Conservation (phyloP, 2,113 vertebrate genomes). For the Phalacrocorax brasilianus region DNA sequence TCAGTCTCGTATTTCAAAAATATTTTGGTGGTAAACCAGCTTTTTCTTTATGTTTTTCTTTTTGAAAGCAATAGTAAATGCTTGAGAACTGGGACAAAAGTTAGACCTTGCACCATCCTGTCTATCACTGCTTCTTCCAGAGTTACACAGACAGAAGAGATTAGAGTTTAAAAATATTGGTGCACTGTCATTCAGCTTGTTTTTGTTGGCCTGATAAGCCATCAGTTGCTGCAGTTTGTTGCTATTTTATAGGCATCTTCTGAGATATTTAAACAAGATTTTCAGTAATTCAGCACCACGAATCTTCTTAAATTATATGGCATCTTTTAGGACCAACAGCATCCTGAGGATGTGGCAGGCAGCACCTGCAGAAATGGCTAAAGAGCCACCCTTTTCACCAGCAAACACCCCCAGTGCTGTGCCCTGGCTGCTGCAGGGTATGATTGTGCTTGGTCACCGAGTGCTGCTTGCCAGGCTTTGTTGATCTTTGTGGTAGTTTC, state of each 20-base stretch:
- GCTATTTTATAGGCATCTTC: not conserved
- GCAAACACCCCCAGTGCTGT: accelerated
- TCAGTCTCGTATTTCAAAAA: no score
- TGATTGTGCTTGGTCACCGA: accelerated
- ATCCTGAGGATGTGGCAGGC: not conserved
- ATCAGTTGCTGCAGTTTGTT: conserved; percentile 4
- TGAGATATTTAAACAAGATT: not conserved
- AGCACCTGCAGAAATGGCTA: not conserved
- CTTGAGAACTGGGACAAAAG: conserved; percentile 28
- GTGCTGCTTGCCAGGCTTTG: not conserved
- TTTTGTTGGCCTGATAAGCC: conserved; percentile 7
- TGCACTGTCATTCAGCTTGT: not conserved
- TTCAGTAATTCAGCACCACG: not conserved
- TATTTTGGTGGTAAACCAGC: not conserved
- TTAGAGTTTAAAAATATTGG: not conserved
- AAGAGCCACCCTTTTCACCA: not conserved
- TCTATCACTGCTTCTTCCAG: not conserved
- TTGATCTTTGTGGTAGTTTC: not conserved
- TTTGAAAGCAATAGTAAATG: not conserved
- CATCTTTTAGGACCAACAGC: not conserved
- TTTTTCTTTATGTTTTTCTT: not conserved
- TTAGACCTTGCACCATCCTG: not conserved
- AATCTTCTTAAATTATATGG: not conserved
- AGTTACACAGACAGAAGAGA: not conserved
- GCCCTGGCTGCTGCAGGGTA: no score